Evolutionary conservation across 2,113 vertebrate species (phyloP).

Genomic region (Hydrochoerus hydrochaeris): DNA sequence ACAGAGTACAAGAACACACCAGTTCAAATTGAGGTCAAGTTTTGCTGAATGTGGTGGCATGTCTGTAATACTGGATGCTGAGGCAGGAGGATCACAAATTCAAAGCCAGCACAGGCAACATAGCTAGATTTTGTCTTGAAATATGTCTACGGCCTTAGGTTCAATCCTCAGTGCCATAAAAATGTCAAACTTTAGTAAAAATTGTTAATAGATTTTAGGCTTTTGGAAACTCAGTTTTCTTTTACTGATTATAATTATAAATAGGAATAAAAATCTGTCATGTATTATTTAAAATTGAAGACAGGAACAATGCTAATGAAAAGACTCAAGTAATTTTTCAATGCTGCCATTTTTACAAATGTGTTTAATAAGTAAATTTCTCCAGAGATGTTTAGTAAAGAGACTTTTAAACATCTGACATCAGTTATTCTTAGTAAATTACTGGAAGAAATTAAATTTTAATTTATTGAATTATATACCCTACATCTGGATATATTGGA

Average conservation of each 20-base stretch:
- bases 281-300: conserved; percentile 7
- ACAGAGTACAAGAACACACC: not conserved
- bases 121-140: not conserved
- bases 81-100: not conserved
- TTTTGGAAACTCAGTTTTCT: conserved; percentile 21
- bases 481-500: conserved; percentile 29
- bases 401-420: not conserved
- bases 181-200: not conserved
- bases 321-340: not conserved
- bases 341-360: conserved; percentile 14
- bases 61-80: not conserved
- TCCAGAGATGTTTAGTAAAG: conserved; percentile 31
- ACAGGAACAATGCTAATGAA: conserved; percentile 10
- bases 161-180: not conserved
- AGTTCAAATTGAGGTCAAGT: not conserved
- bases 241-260: not conserved
- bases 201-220: not conserved
- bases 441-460: conserved; percentile 51
- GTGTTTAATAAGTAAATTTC: conserved; percentile 24
- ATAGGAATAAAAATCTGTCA: conserved; percentile 24
- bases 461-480: conserved; percentile 44
- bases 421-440: conserved; percentile 45
- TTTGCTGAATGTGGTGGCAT: not conserved
- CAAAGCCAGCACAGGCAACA: not conserved
- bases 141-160: not conserved